phyloP scores from a whole-genome alignment of 2,888 invertebrate species.

The Thysanoteuthis rhombus region DNA sequence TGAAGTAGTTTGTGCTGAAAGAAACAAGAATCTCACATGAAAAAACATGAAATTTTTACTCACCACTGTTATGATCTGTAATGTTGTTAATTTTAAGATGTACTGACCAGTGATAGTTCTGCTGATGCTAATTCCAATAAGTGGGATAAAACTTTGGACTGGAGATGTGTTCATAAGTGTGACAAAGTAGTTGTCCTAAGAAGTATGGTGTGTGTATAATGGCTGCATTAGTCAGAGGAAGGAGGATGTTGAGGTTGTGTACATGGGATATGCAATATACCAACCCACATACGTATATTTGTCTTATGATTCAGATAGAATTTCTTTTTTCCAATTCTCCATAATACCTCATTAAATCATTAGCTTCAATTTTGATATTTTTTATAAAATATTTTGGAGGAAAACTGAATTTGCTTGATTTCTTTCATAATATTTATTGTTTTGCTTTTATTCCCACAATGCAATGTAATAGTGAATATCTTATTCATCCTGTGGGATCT shows the following conservation, averaged over 20 bases:
- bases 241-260: not conserved
- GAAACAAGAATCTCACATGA: not conserved
- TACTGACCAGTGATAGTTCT: not conserved
- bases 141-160: not conserved
- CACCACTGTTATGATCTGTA: not conserved
- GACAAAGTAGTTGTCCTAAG: not conserved
- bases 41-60: not conserved
- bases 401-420: not conserved
- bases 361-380: not conserved
- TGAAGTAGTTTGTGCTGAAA: not conserved
- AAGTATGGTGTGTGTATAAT: not conserved
- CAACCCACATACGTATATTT: not conserved
- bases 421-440: not conserved
- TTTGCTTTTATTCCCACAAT: not conserved
- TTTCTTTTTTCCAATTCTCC: not conserved
- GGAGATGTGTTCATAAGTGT: not conserved
- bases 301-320: not conserved
- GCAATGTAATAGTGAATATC: not conserved
- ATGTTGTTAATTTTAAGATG: not conserved
- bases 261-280: not conserved
- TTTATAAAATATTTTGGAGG: not conserved
- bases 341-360: not conserved
- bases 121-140: not conserved
- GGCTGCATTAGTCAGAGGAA: not conserved
- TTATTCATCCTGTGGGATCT: not conserved